A percentile compares a stretch with the other conserved stretches of the same genome.
Evolutionary conservation across 2,797 vertebrate species (phyloP).

Genomic region (Chrosomus eos): DNA sequence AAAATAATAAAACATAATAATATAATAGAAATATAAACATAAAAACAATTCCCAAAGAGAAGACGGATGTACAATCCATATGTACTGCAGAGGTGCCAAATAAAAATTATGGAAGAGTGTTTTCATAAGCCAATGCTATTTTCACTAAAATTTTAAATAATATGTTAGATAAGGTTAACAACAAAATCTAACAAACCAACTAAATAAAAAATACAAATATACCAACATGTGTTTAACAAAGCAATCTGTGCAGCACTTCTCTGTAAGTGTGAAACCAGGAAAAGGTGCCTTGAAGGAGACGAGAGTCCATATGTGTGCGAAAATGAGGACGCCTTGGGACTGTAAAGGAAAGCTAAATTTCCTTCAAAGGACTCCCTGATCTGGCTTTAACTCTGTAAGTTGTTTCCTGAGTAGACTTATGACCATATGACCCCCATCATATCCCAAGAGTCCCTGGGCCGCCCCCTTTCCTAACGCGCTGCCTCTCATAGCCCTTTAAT

Average conservation of each 20-base stretch:
- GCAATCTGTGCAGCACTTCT: no score
- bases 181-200: not conserved
- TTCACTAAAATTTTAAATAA: not conserved
- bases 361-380: constrained; percentile 66
- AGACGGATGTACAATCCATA: not conserved
- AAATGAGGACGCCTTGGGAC: constrained; percentile 43
- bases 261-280: not conserved
- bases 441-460: constrained; percentile 59
- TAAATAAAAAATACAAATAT: not conserved
- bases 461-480: constrained; percentile 49
- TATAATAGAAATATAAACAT: not conserved
- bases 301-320: constrained; percentile 27
- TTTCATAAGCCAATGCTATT: not conserved
- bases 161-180: not conserved
- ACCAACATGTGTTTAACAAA: not conserved
- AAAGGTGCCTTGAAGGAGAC: not conserved
- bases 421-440: constrained; percentile 65
- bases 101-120: not conserved
- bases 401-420: constrained; percentile 51
- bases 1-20: not conserved
- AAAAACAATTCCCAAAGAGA: not conserved
- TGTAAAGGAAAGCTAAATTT: constrained; percentile 59
- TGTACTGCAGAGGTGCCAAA: not conserved
- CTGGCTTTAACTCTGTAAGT: constrained; percentile 67
- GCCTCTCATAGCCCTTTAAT: constrained; percentile 65